Evolutionary conservation across 2,797 vertebrate species (phyloP), one percentile per base, ranked within the genome.

Genomic region (Fundulus diaphanus): DNA sequence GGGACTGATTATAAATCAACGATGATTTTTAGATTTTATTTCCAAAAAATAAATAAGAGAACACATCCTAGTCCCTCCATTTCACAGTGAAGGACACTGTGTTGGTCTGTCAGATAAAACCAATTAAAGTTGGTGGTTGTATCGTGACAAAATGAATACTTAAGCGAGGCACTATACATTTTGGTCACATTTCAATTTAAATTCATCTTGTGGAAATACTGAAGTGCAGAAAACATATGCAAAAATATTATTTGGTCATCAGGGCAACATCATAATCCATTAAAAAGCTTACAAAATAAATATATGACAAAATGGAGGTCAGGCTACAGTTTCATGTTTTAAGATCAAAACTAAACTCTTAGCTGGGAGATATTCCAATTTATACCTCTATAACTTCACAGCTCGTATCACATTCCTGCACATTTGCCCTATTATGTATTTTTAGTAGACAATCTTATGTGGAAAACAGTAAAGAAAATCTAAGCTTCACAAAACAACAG

Each of bases 341-440:
- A 56, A 15, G 27, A 56, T 56, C n/a, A 18, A 56, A 56, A 56
- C 15, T 56, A 56, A 56, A 29, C n/a, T 56, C n/a, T 13, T 1
- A 15, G n/a, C 29, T 56, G 27, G 13, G 69, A 40, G 54, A 71
- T 11, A 2, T 49, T 65, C 24, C 42, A 29, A 72, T 54, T 76
- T 81, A 65, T 73, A 74, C 76, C 49, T 73, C 52, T 8, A 42
- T 68, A 29, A 18, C 57, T 18, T 27, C 29, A 15, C 29, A 29
- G 13, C 15, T 72, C 52, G 80, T 74, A 12, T 42, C 67, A 73
- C 57, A 76, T 66, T 71, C 24, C 67, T 76, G 35, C 29, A 51
- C 51, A 67, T 54, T 42, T 72, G 37, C 52, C 20, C 73, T 22
- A 59, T 16, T 16, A 5, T 42, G 24, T 9, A 13, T 73, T 27